A percentile compares a stretch with the other conserved stretches of the same genome.
Conservation (phyloP, 2,888 invertebrate genomes). For the Ashinkailepas kermadecensis region DNA sequence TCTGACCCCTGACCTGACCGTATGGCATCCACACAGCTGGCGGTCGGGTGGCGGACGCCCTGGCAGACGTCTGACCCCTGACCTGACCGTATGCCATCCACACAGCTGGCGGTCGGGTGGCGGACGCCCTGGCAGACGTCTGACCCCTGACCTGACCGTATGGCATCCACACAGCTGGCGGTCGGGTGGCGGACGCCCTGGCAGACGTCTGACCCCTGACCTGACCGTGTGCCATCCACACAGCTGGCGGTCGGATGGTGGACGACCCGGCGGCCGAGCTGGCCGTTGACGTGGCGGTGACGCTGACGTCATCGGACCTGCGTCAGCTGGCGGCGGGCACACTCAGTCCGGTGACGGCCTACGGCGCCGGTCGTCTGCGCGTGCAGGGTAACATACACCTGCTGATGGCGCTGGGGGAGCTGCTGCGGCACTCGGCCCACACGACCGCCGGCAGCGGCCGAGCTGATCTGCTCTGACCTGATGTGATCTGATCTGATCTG, state of each 20-base stretch:
- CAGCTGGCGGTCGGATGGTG: too few species aligned
- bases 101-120: not conserved
- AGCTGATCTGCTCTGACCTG: too few species aligned
- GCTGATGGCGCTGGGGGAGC: not conserved
- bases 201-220: too few species aligned
- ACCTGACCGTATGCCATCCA: not conserved
- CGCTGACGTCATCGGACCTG: slow-evolving; percentile 3
- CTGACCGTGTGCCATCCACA: too few species aligned
- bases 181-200: not conserved
- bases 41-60: too few species aligned
- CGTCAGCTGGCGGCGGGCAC: not conserved
- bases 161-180: not conserved
- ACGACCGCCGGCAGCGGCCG: not conserved
- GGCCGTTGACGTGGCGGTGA: not conserved
- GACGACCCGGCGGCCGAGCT: not conserved
- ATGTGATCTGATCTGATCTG: too few species aligned
- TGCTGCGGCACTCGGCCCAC: not conserved
- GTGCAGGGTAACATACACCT: slow-evolving; percentile 3
- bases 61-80: not conserved
- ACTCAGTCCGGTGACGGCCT: not conserved
- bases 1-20: too few species aligned
- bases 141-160: not conserved
- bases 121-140: not conserved
- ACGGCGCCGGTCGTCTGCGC: not conserved
- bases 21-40: too few species aligned